phyloP scores from a whole-genome alignment of 1,140 invertebrate species.

The Lepidurus packardi region DNA sequence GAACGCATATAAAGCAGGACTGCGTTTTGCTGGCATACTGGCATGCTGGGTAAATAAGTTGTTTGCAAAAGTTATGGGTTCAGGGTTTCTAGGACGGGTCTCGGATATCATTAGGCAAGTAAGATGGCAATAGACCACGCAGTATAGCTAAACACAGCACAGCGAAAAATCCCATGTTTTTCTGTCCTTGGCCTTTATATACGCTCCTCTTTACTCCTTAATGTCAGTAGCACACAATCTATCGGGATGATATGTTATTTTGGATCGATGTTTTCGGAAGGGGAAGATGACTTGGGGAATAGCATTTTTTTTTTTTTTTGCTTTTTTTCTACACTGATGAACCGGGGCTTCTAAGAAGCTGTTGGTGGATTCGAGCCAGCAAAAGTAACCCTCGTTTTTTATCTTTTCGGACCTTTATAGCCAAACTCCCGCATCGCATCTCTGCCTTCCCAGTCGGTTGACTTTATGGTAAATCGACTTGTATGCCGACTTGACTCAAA shows the following conservation, averaged over 20 bases:
- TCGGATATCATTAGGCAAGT: background rate
- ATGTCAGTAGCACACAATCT: background rate
- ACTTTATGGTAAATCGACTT: conserved; percentile 16
- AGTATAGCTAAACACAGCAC: background rate
- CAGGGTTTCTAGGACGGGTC: background rate
- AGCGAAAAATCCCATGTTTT: background rate
- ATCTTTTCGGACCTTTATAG: background rate
- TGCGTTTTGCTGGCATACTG: too few relatives aligned
- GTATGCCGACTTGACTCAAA: background rate
- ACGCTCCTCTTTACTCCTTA: background rate
- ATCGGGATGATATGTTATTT: background rate
- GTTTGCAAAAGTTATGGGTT: too few relatives aligned
- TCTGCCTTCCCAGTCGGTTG: background rate
- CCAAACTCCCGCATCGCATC: background rate
- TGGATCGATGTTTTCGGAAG: background rate
- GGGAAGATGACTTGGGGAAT: background rate
- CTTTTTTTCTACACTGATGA: too few relatives aligned
- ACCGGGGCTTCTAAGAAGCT: background rate
- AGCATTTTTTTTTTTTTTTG: background rate
- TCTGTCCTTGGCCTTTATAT: conserved; percentile 1
- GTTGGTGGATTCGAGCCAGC: conserved; percentile 3
- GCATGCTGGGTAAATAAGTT: too few relatives aligned
- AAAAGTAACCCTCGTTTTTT: background rate
- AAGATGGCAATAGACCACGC: background rate
- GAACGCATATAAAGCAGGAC: too few relatives aligned